These are phyloP conservation scores for Pollenia griseotomentosa DNA, from an alignment of 2,888 invertebrate species.

Conservation along the genomic window DNA sequence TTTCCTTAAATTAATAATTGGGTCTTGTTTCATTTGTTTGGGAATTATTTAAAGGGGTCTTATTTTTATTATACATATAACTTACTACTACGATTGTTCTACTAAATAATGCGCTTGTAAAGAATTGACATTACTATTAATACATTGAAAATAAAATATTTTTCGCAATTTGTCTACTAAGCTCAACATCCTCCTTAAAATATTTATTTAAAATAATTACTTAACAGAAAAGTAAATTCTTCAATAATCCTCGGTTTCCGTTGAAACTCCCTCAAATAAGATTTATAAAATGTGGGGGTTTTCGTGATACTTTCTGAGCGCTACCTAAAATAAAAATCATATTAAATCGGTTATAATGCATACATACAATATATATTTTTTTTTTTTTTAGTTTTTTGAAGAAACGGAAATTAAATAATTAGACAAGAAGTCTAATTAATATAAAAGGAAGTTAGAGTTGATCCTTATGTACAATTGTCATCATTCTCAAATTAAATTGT, in stretches of 20 bases:
- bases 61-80: too few relatives aligned
- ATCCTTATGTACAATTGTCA: too few relatives aligned
- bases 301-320: neutral
- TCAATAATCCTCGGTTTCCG: conserved; percentile 57
- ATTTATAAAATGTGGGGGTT: neutral
- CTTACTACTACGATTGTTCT: too few relatives aligned
- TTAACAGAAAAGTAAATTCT: neutral
- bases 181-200: conserved; percentile 11
- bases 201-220: neutral
- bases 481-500: too few relatives aligned
- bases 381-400: too few relatives aligned
- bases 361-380: neutral
- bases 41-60: too few relatives aligned
- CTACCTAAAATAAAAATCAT: neutral
- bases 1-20: too few relatives aligned
- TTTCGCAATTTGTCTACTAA: neutral
- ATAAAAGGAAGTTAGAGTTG: too few relatives aligned
- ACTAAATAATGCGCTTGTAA: neutral
- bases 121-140: neutral
- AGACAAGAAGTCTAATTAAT: too few relatives aligned
- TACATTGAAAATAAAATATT: neutral
- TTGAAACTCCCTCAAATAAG: conserved; percentile 21
- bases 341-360: neutral
- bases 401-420: too few relatives aligned
- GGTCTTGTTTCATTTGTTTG: too few relatives aligned